A percentile compares a stretch with the other conserved stretches of the same genome.
Evolutionary conservation across 2,113 vertebrate species (phyloP).

Genomic region (Henicopernis longicauda): DNA sequence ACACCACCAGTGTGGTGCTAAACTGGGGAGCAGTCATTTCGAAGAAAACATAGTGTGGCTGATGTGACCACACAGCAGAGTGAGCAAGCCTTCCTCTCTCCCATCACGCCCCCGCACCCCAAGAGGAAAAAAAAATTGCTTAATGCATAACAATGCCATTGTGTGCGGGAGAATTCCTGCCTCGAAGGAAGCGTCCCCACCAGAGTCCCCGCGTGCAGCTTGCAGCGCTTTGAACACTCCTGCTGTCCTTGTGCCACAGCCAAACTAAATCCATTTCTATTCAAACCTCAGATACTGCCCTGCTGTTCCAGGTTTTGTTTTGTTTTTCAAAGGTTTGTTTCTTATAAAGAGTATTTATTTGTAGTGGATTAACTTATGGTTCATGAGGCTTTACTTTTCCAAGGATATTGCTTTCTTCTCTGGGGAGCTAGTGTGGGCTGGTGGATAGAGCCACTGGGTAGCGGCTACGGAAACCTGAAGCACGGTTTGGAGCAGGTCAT

Average conservation of each 20-base stretch:
- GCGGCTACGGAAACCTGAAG: neutral
- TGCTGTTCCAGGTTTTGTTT: conserved; percentile 6
- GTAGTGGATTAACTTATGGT: neutral
- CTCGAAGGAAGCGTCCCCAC: conserved; percentile 39
- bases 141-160: conserved; percentile 37
- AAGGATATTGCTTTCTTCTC: neutral
- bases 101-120: neutral
- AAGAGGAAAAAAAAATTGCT: neutral
- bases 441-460: neutral
- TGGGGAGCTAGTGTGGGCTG: neutral
- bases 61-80: neutral
- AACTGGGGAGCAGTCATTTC: neutral
- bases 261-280: conserved; percentile 55
- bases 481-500: neutral
- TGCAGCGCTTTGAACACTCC: neutral
- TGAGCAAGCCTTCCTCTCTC: neutral
- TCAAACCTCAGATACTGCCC: conserved; percentile 24
- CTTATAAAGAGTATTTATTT: neutral
- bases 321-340: conserved; percentile 4
- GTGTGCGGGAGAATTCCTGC: conserved; percentile 49
- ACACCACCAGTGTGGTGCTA: neutral
- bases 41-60: neutral
- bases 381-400: neutral
- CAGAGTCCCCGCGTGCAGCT: neutral
- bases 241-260: conserved; percentile 16